A percentile compares a stretch with the other conserved stretches of the same genome.
These are phyloP conservation scores for Elmis aenea DNA, from an alignment of 2,888 invertebrate species.

Conservation along the genomic window DNA sequence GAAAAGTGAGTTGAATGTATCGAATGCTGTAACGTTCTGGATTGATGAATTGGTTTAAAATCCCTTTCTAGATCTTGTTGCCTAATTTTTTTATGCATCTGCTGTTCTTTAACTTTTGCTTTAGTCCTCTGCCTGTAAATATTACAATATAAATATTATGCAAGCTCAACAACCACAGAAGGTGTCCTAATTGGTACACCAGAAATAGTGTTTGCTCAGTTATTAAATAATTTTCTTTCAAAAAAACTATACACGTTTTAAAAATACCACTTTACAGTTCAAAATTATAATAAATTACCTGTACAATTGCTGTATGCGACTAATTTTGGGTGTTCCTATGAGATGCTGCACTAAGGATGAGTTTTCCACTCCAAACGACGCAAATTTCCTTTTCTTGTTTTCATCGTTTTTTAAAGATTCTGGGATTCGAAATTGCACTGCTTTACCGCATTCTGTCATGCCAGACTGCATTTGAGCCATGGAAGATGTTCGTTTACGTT, in stretches of 20 bases:
- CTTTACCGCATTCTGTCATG: constrained; percentile 29
- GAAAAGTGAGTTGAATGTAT: too few relatives aligned
- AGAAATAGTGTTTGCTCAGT: background rate
- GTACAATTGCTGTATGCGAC: constrained; percentile 45
- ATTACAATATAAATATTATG: too few relatives aligned
- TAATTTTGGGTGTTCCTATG: constrained; percentile 40
- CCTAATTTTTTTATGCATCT: constrained; percentile 20
- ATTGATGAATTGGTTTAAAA: constrained; percentile 11
- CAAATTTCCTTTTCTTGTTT: constrained; percentile 41
- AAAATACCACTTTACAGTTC: too few relatives aligned
- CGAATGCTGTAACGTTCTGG: constrained; percentile 17
- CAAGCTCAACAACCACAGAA: background rate
- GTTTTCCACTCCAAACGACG: constrained; percentile 34
- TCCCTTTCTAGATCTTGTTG: constrained; percentile 14
- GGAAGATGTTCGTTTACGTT: constrained; percentile 37
- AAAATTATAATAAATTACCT: too few relatives aligned
- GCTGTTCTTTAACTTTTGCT: constrained; percentile 28
- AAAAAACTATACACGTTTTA: background rate
- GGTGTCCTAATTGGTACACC: background rate
- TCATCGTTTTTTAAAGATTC: constrained; percentile 39
- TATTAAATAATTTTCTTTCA: background rate
- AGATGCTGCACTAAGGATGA: constrained; percentile 41
- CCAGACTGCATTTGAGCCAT: constrained; percentile 26
- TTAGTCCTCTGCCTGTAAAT: constrained; percentile 36
- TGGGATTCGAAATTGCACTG: constrained; percentile 35